A percentile compares a stretch with the other conserved stretches of the same genome.
Conservation (phyloP, 2,113 vertebrate species). For the Pseudolaguvia tuberculata region DNA sequence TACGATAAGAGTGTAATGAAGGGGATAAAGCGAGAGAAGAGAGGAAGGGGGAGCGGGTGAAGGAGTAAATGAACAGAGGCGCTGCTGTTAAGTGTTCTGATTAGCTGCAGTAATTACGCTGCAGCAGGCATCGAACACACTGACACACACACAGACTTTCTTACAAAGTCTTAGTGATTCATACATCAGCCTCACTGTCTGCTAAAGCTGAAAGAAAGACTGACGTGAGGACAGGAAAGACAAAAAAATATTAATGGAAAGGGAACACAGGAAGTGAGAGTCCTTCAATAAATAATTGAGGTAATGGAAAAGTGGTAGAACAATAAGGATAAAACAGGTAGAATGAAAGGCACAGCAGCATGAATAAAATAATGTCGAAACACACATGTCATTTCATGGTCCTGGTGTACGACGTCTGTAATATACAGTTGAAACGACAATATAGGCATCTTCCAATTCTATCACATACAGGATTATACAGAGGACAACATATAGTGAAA, state of each 20-base stretch:
- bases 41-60: slow-evolving; percentile 42
- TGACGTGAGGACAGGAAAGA: neutral
- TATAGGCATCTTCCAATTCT: too few relatives aligned
- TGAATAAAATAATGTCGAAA: too few relatives aligned
- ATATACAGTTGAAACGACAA: too few relatives aligned
- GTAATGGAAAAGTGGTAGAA: neutral
- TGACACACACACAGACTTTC: slow-evolving; percentile 19
- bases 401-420: too few relatives aligned
- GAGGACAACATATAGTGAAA: too few relatives aligned
- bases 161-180: slow-evolving; percentile 18
- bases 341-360: slow-evolving; percentile 19
- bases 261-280: slow-evolving; percentile 10
- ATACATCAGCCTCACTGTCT: slow-evolving; percentile 12
- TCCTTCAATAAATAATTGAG: neutral
- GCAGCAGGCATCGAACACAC: slow-evolving; percentile 60
- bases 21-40: slow-evolving; percentile 3
- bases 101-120: slow-evolving; percentile 73
- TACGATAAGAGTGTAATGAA: slow-evolving; percentile 39
- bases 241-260: slow-evolving; percentile 39
- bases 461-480: too few relatives aligned
- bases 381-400: too few relatives aligned
- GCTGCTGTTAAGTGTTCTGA: slow-evolving; percentile 72
- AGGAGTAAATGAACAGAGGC: slow-evolving; percentile 65
- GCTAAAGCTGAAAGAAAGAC: neutral
- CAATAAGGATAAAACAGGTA: neutral